These are phyloP conservation scores for Nomada ferruginata DNA, from an alignment of 2,888 invertebrate species.

Conservation along the genomic window DNA sequence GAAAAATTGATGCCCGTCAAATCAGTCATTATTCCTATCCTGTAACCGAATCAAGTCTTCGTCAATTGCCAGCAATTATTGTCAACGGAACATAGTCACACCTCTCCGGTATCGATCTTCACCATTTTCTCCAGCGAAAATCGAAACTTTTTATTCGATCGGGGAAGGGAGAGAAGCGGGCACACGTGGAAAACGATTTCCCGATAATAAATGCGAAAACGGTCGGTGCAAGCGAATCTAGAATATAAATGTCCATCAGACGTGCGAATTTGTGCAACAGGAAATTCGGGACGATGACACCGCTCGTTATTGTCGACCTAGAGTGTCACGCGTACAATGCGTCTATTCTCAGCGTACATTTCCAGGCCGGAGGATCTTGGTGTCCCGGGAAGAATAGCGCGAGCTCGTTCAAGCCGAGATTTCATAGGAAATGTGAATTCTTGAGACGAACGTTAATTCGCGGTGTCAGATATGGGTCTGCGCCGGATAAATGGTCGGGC, in stretches of 20 bases:
- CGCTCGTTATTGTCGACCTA: constrained; percentile 37
- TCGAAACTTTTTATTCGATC: neutral
- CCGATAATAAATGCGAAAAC: constrained; percentile 28
- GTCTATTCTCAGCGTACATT: constrained; percentile 12
- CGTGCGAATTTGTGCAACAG: constrained; percentile 32
- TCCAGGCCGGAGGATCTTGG: neutral
- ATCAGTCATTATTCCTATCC: neutral
- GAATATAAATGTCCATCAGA: constrained; percentile 35
- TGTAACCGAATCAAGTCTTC: neutral
- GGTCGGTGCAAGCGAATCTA: neutral
- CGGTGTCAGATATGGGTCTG: neutral
- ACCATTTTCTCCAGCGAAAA: too few relatives aligned
- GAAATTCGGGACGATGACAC: constrained; percentile 41
- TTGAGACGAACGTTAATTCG: constrained; percentile 27
- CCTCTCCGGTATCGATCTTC: too few relatives aligned
- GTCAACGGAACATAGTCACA: neutral
- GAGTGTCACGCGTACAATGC: constrained; percentile 21
- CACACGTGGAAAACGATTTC: neutral
- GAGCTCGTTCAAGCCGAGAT: constrained; percentile 19
- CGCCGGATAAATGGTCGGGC: neutral
- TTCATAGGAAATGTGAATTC: constrained; percentile 26
- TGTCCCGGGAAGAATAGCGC: constrained; percentile 6
- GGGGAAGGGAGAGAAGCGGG: neutral
- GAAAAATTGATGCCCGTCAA: neutral
- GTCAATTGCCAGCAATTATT: neutral